phyloP scores from a whole-genome alignment of 64 coral and sea anemone species.

The Porites australiensis region DNA sequence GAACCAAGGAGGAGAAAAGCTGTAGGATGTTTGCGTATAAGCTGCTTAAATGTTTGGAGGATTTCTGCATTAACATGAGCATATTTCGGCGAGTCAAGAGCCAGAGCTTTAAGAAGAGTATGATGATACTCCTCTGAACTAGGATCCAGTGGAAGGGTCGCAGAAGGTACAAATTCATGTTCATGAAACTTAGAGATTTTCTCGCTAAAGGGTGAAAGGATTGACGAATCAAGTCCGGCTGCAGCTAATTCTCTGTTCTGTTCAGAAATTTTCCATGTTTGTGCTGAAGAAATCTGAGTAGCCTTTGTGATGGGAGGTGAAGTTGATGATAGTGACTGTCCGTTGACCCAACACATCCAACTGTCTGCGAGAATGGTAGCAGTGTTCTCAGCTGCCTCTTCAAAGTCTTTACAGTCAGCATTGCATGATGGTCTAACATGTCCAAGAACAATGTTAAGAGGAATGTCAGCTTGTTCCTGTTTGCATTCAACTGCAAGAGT shows the following conservation, averaged over 20 bases:
- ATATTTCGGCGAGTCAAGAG: conserved; percentile 19
- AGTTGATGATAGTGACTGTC: not conserved
- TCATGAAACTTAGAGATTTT: not conserved
- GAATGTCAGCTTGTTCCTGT: not conserved
- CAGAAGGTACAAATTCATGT: conserved; percentile 24
- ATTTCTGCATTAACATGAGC: conserved; percentile 44
- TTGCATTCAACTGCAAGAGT: conserved; percentile 9
- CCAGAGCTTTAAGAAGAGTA: not conserved
- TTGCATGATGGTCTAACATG: not conserved
- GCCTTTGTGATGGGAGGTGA: not conserved
- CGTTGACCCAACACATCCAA: conserved; percentile 2
- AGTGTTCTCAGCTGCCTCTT: conserved; percentile 16
- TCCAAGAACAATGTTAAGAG: conserved; percentile 5
- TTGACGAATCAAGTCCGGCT: conserved; percentile 27
- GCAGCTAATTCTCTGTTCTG: conserved; percentile 24
- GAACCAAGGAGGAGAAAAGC: conserved; percentile 53
- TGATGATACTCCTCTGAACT: not conserved
- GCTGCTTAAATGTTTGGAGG: conserved; percentile 49
- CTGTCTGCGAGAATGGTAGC: not conserved
- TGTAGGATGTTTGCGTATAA: conserved; percentile 42
- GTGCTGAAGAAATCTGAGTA: not conserved
- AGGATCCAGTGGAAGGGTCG: not conserved
- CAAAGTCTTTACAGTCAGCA: not conserved
- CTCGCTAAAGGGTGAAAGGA: conserved; percentile 6
- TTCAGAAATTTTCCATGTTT: conserved; percentile 2